phyloP scores from a whole-genome alignment of 2,888 invertebrate species.

The Diplazon laetatorius region DNA sequence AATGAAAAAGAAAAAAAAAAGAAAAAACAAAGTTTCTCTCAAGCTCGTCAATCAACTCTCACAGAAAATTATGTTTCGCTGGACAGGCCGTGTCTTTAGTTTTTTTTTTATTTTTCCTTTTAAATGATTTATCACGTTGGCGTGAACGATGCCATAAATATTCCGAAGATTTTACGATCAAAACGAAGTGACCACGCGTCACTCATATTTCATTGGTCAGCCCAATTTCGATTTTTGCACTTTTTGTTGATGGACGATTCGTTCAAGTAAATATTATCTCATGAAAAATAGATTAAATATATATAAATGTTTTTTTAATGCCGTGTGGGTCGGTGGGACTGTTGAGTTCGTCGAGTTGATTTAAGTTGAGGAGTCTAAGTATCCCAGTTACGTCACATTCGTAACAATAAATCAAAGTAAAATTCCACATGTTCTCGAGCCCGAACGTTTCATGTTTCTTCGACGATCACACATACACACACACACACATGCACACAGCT shows the following conservation, averaged over 20 bases:
- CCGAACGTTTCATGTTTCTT: slow-evolving; percentile 41
- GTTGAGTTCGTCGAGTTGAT: too few species aligned
- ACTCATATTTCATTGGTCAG: too few species aligned
- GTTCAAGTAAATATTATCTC: too few species aligned
- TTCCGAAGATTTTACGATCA: slow-evolving; percentile 19
- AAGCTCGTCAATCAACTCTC: neutral
- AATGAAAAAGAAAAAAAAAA: too few species aligned
- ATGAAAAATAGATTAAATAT: too few species aligned
- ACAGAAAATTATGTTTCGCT: neutral
- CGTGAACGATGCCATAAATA: slow-evolving; percentile 25
- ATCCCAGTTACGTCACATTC: slow-evolving; percentile 50
- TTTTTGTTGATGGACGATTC: too few species aligned
- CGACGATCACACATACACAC: slow-evolving; percentile 40
- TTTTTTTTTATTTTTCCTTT: neutral
- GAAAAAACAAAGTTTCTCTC: neutral
- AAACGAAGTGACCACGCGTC: too few species aligned
- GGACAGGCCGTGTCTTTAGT: too few species aligned
- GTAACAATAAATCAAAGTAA: slow-evolving; percentile 53
- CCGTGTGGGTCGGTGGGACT: too few species aligned
- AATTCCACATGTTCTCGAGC: slow-evolving; percentile 24
- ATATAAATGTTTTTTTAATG: too few species aligned
- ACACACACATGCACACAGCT: too few species aligned
- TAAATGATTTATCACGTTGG: slow-evolving; percentile 14
- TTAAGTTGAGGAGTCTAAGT: slow-evolving; percentile 20
- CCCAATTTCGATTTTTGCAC: too few species aligned